A percentile compares a stretch with the other conserved stretches of the same genome.
phyloP scores from a whole-genome alignment of 2,797 vertebrate genomes.

The Pangasius macronema region DNA sequence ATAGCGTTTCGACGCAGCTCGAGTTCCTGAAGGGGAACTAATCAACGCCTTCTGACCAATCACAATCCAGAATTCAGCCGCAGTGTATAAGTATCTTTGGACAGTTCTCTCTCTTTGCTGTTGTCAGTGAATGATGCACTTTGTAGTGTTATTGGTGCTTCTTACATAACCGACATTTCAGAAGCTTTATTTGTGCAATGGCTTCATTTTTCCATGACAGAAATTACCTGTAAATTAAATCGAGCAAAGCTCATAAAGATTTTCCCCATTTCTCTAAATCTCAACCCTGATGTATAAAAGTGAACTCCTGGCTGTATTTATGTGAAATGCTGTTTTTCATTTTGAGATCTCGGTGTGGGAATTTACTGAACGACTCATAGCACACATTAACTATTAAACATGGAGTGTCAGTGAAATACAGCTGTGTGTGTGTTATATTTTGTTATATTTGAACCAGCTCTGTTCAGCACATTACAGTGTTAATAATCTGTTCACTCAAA shows the following conservation, averaged over 20 bases:
- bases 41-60: not conserved
- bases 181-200: not conserved
- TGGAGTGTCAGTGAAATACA: not conserved
- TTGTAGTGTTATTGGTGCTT: not conserved
- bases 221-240: not conserved
- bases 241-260: no score
- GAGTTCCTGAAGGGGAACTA: no score
- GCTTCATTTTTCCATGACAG: not conserved
- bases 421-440: not conserved
- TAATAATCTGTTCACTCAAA: not conserved
- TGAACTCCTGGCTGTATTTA: not conserved
- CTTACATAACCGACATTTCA: not conserved
- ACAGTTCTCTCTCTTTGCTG: not conserved
- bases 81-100: not conserved
- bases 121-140: not conserved
- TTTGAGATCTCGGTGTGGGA: not conserved
- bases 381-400: not conserved
- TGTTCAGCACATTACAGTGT: not conserved
- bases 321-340: not conserved
- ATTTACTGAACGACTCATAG: not conserved
- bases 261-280: not conserved
- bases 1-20: no score
- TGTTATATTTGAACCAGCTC: not conserved
- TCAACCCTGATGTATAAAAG: not conserved
- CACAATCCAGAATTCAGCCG: not conserved